Conservation (phyloP, 2,888 invertebrate species). For the Leucophora obtusa region DNA sequence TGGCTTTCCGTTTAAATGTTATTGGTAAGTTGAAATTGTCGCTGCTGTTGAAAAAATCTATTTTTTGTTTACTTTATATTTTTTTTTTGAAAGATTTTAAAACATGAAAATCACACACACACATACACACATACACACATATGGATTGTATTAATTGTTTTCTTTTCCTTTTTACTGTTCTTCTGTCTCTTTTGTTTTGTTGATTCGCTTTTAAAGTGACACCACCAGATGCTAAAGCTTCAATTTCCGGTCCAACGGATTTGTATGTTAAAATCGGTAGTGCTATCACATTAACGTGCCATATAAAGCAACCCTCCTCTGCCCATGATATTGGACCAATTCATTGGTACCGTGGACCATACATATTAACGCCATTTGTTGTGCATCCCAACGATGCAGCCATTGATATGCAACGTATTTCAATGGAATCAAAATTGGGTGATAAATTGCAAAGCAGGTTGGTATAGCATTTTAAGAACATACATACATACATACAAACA, state of each 20-base stretch:
- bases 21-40: slow-evolving; percentile 56
- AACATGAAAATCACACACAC: neutral
- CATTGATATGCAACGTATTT: slow-evolving; percentile 77
- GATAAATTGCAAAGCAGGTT: slow-evolving; percentile 86
- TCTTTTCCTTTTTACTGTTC: neutral
- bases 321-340: slow-evolving; percentile 85
- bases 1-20: slow-evolving; percentile 78
- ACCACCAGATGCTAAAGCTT: slow-evolving; percentile 84
- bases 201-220: slow-evolving; percentile 70
- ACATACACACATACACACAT: neutral
- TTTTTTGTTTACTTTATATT: neutral
- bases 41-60: slow-evolving; percentile 40
- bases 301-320: slow-evolving; percentile 83
- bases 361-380: slow-evolving; percentile 77
- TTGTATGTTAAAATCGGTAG: slow-evolving; percentile 87
- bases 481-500: too few relatives aligned
- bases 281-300: slow-evolving; percentile 85
- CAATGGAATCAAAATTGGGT: slow-evolving; percentile 77
- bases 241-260: slow-evolving; percentile 84
- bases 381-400: slow-evolving; percentile 77
- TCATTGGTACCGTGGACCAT: slow-evolving; percentile 84
- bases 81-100: slow-evolving; percentile 32
- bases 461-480: slow-evolving; percentile 45
- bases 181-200: slow-evolving; percentile 26
- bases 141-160: slow-evolving; percentile 40